Conservation (phyloP, 2,113 vertebrate species). For the Mobula hypostoma region DNA sequence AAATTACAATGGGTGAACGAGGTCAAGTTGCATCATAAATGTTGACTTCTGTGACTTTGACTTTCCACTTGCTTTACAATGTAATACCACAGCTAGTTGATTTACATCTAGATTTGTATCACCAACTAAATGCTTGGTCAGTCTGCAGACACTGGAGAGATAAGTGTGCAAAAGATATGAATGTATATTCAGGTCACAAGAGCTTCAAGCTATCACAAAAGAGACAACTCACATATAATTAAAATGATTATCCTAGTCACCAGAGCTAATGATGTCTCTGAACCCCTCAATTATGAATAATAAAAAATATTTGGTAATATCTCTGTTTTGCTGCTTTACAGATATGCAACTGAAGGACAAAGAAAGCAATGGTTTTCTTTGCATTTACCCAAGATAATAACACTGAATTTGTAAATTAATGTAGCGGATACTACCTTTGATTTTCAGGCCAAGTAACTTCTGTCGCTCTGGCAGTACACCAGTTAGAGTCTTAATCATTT, state of each 20-base stretch:
- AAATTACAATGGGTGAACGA: neutral
- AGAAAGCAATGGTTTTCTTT: neutral
- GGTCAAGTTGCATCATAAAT: neutral
- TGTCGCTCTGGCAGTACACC: constrained; percentile 93
- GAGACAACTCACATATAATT: neutral
- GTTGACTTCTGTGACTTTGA: neutral
- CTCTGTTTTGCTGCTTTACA: neutral
- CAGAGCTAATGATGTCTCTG: neutral
- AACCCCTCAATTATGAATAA: neutral
- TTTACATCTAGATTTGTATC: neutral
- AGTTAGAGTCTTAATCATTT: constrained; percentile 89
- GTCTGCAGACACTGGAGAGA: neutral
- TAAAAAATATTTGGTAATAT: neutral
- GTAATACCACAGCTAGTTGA: neutral
- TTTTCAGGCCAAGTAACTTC: constrained; percentile 89
- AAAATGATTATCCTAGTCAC: neutral
- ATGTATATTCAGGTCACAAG: neutral
- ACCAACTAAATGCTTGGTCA: neutral
- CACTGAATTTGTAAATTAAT: neutral
- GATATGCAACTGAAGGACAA: neutral
- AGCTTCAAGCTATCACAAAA: neutral
- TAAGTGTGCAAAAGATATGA: neutral
- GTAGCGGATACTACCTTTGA: constrained; percentile 71
- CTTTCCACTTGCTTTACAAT: neutral
- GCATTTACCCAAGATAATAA: neutral